Base-by-base conservation (phyloP, 2,797 vertebrate species). In the Gallirallus australis region DNA sequence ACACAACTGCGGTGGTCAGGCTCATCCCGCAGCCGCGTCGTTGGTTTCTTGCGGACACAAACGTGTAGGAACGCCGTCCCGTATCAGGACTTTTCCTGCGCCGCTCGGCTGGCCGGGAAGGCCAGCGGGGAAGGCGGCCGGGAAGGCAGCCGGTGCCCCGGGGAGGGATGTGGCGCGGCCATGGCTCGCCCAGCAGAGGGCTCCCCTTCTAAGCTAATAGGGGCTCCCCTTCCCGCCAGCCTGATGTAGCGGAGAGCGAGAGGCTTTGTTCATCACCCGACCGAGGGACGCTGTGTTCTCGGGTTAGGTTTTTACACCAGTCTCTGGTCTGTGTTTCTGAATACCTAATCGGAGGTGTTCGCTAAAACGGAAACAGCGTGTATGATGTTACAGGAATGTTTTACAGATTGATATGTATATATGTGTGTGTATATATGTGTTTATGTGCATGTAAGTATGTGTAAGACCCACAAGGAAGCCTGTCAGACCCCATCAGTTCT, bases 181-280 rank as follows among this genome's bases (percentile, higher is more conserved):
- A 0, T 35, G 83, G 37, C 25, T 66, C 61, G 3, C 37, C 97
- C 98, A 85, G 97, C 91, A 98, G 98, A 97, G 97, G 98, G 97
- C 97, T 76, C 97, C 93, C 97, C 69, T 59, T 75, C 70, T 92
- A 95, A 97, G 82, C 92, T 69, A 94, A 97, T 98, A 19, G 42
- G 42, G 24, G 57, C 78, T 56, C 39, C 5, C 42, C 66, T 72
- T 60, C 42, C 3, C n/a, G 30, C 18, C 24, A 28, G 28, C 19
- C 68, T 53, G 42, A 45, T 45, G 42, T 69, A 71, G 40, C 8
- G 5, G 75, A 70, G 37, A 60, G 50, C 64, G 27, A 84, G 52
- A 12, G 7, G 40, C 47, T 18, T 31, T 42, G 30, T 59, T 80
- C 31, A 8, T 57, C 50, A 15, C 61, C 3, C 0, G 11, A 5